These are phyloP conservation scores for Bombus balteatus DNA, from an alignment of 1,140 invertebrate genomes.

Conservation along the genomic window DNA sequence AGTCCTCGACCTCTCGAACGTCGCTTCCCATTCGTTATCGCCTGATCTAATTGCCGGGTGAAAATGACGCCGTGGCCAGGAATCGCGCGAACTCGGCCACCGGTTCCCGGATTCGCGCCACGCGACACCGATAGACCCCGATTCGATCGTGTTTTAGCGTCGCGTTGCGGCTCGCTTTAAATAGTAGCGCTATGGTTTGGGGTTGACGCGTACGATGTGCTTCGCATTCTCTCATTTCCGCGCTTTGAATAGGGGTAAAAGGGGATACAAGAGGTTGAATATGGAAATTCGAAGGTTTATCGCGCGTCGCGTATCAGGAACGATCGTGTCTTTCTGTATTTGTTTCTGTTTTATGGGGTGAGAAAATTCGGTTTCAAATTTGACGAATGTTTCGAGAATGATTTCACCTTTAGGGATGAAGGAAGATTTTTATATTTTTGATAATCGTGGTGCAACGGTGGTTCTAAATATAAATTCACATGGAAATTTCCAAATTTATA, in stretches of 20 bases:
- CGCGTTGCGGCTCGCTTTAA: background rate
- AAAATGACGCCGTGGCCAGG: slow-evolving; percentile 73
- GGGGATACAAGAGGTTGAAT: background rate
- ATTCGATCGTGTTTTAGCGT: background rate
- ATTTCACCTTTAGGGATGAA: too few species aligned
- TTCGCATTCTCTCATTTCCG: background rate
- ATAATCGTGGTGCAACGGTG: too few species aligned
- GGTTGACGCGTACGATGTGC: too few species aligned
- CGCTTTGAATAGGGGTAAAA: background rate
- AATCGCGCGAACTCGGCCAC: slow-evolving; percentile 58
- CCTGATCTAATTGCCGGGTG: slow-evolving; percentile 74
- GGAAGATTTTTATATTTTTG: too few species aligned
- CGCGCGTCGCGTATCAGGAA: background rate
- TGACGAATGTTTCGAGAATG: too few species aligned
- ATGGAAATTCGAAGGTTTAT: background rate
- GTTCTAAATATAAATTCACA: too few species aligned
- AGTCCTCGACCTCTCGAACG: background rate
- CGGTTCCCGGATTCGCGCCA: slow-evolving; percentile 18
- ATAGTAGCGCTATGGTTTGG: background rate
- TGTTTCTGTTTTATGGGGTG: background rate
- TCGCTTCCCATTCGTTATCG: slow-evolving; percentile 67
- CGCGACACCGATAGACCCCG: background rate
- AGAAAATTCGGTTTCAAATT: too few species aligned
- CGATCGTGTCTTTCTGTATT: background rate
- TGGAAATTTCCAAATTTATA: too few species aligned